Evolutionary conservation across 2,113 vertebrate species (phyloP), one percentile per base, ranked within the genome.

Genomic region (Spea bombifrons): DNA sequence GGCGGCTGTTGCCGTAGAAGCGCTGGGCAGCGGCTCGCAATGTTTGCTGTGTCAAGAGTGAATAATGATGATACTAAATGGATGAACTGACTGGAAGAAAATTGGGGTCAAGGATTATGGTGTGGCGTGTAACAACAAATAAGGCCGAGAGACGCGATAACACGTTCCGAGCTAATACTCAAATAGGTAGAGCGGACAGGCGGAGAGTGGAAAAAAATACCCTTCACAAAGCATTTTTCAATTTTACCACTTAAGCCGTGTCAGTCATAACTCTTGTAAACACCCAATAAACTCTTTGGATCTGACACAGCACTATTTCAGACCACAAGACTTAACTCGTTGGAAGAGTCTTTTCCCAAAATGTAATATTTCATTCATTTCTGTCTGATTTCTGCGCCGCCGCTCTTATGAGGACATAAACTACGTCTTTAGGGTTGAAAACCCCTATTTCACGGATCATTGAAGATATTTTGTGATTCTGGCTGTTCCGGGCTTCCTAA

Each of bases 161-260:
- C 10, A 57, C 65, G 30, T 76, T 73, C 12, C 55, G 4, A 59
- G 15, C 8, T 5, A 59, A 59, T 12, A 12, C 16, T 49, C 59
- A 17, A 66, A 66, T 52, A 65, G 8, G 43, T 59, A 66, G 61
- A 66, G 72, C 48, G 12, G 13, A 30, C 8, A 4, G 4, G 66
- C 16, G 55, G 15, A 66, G 66, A 44, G 0, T 30, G 30, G 30
- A 2, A 73, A 45, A 17, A 59, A 48, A 30, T 66, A 64, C 65
- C 76, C 76, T 66, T 66, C 44, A 55, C 43, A 66, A 79, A 72
- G 44, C 76, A 73, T 79, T 79, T 66, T 30, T 79, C 76, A 79
- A 66, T 73, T 66, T 73, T 79, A 79, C 76, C 70, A 73, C 63
- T 79, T 73, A 66, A 49, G n/a, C 66, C 45, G 49, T 57, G 63